Percentiles rank a stretch among this genome's conserved stretches.
Conservation (phyloP, 1,140 invertebrate genomes). For the Drosophila nannoptera region DNA sequence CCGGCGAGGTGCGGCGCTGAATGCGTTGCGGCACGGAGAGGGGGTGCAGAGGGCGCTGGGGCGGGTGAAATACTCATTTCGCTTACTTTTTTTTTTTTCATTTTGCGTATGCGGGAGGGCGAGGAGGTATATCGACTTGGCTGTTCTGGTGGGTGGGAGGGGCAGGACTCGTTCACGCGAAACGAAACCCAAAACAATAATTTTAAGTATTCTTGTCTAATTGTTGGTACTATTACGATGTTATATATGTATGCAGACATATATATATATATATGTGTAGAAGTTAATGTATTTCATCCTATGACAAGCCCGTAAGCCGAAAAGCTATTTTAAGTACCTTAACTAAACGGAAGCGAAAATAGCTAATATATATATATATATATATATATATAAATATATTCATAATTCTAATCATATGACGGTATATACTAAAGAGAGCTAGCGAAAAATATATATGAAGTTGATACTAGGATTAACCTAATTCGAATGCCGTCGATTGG, state of each 20-base stretch:
- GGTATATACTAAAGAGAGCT: too few species aligned
- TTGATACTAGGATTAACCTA: neutral
- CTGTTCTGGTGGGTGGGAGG: neutral
- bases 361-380: conserved; percentile 9
- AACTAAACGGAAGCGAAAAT: conserved; percentile 11
- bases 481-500: neutral
- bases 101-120: neutral
- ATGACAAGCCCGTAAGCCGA: conserved; percentile 10
- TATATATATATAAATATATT: neutral
- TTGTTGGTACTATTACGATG: conserved; percentile 20
- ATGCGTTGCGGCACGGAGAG: neutral
- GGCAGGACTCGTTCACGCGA: neutral
- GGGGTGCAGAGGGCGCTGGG: neutral
- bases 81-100: neutral
- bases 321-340: conserved; percentile 20
- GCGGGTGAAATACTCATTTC: neutral
- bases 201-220: conserved; percentile 18
- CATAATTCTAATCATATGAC: neutral
- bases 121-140: neutral
- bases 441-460: neutral
- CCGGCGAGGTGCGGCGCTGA: conserved; percentile 41
- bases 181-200: conserved; percentile 8
- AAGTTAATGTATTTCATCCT: conserved; percentile 34
- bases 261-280: conserved; percentile 4
- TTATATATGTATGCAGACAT: neutral